These are phyloP conservation scores for Gerris lacustris DNA, from an alignment of 2,888 invertebrate species.

Conservation along the genomic window DNA sequence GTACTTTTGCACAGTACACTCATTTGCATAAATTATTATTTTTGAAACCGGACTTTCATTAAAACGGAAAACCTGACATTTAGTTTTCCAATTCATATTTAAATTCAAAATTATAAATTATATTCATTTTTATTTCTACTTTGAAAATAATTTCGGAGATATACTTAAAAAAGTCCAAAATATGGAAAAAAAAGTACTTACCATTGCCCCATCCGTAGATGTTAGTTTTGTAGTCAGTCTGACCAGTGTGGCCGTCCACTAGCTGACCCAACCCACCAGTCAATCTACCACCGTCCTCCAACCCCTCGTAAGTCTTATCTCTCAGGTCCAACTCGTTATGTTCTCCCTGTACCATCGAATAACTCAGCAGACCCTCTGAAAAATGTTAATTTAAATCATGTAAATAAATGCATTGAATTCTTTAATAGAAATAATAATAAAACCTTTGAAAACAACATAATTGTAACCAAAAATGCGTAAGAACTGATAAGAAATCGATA, in stretches of 20 bases:
- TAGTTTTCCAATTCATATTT: too few species aligned
- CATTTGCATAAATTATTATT: too few species aligned
- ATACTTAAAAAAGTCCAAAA: not conserved
- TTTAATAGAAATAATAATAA: not conserved
- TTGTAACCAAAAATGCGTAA: too few species aligned
- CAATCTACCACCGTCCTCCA: constrained; percentile 38
- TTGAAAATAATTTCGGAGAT: too few species aligned
- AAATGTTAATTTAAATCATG: constrained; percentile 18
- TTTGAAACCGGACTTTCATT: too few species aligned
- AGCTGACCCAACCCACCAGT: constrained; percentile 56
- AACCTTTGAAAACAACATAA: too few species aligned
- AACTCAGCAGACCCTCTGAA: constrained; percentile 57
- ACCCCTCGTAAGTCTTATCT: constrained; percentile 58
- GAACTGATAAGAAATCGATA: too few species aligned
- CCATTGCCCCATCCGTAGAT: constrained; percentile 49
- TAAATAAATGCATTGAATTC: constrained; percentile 33
- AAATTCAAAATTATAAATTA: too few species aligned
- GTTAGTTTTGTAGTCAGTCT: constrained; percentile 48
- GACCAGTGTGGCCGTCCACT: constrained; percentile 51
- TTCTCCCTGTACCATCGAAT: constrained; percentile 63
- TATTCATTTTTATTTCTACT: too few species aligned
- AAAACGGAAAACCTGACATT: too few species aligned
- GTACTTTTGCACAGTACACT: too few species aligned
- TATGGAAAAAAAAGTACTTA: constrained; percentile 35
- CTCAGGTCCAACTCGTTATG: constrained; percentile 43